Evolutionary conservation across 2,888 invertebrate species (phyloP), one percentile per base, ranked within the genome.

Genomic region (Antheraea yamamai): DNA sequence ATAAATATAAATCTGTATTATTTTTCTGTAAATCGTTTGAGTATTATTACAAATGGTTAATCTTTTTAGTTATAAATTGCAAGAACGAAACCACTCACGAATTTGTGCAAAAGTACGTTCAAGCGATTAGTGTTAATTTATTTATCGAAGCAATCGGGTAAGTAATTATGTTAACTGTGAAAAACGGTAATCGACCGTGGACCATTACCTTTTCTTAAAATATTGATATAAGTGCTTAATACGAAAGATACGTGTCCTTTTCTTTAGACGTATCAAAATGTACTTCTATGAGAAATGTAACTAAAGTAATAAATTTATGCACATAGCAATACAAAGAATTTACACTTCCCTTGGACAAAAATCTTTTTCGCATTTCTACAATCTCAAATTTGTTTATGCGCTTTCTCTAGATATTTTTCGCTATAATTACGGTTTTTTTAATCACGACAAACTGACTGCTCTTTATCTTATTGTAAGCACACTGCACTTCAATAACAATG

Each of bases 121-220:
- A 14, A 18, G 52, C 64, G 51, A 75, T 64, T 74, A 3, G 64
- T 39, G 70, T 39, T 70, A 39, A 39, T 35, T 70, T 70, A 70
- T 39, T 70, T 70, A 70, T 18, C 39, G 20, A 35, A 70, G 70
- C 39, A 70, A 70, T 70, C 39, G 20, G 39, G 39, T 70, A 70
- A 70, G 70, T 70, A 70, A 70, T n/a, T 20, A n/a, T 39, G 70
- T 20, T 70, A 70, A 70, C 39, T 39, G 70, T 70, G 20, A 70
- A n/a, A 39, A 39, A 39, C 39, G 70, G n/a, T 70, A 70, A 39
- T 8, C 16, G 64, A 66, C 16, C 30, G 26, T 30, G 26, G 1
- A 26, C 12, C 26, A 26, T 16, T 66, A 16, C 30, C 30, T 39
- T 68, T 70, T 35, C n/a, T 70, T 39, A 39, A 18, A n/a, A 35